phyloP scores from a whole-genome alignment of 2,113 vertebrate species.

The Zosterops hypoxanthus region DNA sequence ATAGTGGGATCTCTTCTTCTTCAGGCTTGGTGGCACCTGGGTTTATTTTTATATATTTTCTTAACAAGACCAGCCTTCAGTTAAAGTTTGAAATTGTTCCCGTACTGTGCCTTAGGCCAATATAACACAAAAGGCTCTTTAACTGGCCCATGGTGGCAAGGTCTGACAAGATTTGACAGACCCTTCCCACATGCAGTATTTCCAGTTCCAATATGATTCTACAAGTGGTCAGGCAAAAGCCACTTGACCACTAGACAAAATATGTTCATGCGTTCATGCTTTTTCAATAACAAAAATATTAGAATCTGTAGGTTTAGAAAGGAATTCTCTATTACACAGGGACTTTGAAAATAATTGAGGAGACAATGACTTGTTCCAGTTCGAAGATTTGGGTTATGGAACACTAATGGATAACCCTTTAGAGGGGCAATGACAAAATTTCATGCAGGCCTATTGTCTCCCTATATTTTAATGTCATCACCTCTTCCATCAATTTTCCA shows the following conservation, averaged over 20 bases:
- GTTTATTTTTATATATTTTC: background rate
- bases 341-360: background rate
- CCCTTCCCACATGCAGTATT: background rate
- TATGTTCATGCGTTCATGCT: fast-evolving
- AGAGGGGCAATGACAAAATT: background rate
- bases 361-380: background rate
- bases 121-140: background rate
- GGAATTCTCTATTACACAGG: background rate
- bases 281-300: background rate
- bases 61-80: background rate
- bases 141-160: background rate
- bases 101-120: background rate
- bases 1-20: background rate
- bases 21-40: background rate
- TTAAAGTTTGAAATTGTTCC: background rate
- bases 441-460: background rate
- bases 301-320: background rate
- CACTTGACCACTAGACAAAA: background rate
- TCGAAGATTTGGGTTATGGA: background rate
- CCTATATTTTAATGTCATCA: background rate
- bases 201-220: background rate
- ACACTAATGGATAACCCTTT: background rate
- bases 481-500: background rate
- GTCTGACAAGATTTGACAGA: background rate
- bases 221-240: background rate